Evolutionary conservation across 2,797 vertebrate genomes (phyloP).

Genomic region (Betta splendens): DNA sequence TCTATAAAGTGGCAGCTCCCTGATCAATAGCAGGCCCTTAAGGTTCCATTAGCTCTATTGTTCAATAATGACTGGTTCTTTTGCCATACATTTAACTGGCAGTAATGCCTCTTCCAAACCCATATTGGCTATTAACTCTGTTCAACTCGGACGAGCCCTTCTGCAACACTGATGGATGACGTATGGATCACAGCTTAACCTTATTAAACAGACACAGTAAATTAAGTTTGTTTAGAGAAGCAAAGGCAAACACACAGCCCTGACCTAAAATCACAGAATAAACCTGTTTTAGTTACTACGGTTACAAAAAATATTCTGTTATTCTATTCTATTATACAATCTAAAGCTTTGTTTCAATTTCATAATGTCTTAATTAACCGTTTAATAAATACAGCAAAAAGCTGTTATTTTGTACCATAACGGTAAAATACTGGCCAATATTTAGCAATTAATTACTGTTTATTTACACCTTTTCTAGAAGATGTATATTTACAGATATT

Average conservation of each 20-base stretch:
- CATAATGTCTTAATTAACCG: no score
- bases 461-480: no score
- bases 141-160: constrained; percentile 13
- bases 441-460: no score
- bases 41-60: constrained; percentile 63
- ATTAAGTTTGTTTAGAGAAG: constrained; percentile 5
- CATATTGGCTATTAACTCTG: constrained; percentile 29
- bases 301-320: no score
- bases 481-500: no score
- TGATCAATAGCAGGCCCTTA: constrained; percentile 63
- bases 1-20: constrained; percentile 52
- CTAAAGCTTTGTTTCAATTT: no score
- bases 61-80: constrained; percentile 58
- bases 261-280: background rate
- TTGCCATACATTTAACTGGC: constrained; percentile 45
- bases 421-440: no score
- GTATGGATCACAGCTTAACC: constrained; percentile 18
- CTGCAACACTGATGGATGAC: constrained; percentile 21
- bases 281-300: background rate
- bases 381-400: no score
- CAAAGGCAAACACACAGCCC: background rate
- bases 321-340: no score
- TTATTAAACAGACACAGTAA: constrained; percentile 4
- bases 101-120: constrained; percentile 51
- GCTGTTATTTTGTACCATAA: no score